Conservation (phyloP, 1,140 invertebrate genomes). For the Caenorhabditis inopinata region DNA sequence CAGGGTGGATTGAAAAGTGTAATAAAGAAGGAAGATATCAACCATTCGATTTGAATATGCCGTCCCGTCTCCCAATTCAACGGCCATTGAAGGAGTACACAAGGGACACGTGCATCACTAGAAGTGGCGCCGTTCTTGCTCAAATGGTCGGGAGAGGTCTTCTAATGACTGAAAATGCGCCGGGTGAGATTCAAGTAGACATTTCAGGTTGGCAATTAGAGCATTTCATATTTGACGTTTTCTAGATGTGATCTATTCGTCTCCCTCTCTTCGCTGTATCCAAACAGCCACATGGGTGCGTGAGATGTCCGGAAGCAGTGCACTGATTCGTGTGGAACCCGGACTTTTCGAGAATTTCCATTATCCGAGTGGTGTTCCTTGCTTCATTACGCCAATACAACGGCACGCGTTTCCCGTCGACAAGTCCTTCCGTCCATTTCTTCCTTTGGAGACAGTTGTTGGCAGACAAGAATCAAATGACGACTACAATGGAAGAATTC, state of each 20-base stretch:
- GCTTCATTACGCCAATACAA: not conserved
- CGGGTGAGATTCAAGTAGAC: too few species aligned
- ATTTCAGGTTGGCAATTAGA: too few species aligned
- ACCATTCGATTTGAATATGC: constrained; percentile 83
- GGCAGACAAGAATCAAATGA: constrained; percentile 34
- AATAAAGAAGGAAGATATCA: constrained; percentile 71
- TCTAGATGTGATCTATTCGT: constrained; percentile 77
- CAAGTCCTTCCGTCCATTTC: constrained; percentile 17
- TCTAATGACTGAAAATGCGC: not conserved
- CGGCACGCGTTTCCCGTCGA: constrained; percentile 16
- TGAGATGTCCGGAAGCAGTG: not conserved
- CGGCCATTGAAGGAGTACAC: constrained; percentile 72
- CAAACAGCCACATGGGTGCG: constrained; percentile 74
- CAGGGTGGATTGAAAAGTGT: constrained; percentile 47
- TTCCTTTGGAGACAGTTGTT: not conserved
- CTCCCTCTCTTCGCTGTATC: constrained; percentile 83
- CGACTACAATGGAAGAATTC: constrained; percentile 46
- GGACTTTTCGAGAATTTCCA: constrained; percentile 82
- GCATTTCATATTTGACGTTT: too few species aligned
- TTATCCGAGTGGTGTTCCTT: constrained; percentile 35
- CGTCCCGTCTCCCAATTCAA: constrained; percentile 68
- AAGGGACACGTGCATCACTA: constrained; percentile 83
- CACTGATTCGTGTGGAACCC: constrained; percentile 73
- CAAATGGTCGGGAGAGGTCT: constrained; percentile 43
- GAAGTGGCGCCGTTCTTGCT: constrained; percentile 71